phyloP scores from a whole-genome alignment of 2,113 vertebrate genomes.

The Cyanoderma ruficeps region DNA sequence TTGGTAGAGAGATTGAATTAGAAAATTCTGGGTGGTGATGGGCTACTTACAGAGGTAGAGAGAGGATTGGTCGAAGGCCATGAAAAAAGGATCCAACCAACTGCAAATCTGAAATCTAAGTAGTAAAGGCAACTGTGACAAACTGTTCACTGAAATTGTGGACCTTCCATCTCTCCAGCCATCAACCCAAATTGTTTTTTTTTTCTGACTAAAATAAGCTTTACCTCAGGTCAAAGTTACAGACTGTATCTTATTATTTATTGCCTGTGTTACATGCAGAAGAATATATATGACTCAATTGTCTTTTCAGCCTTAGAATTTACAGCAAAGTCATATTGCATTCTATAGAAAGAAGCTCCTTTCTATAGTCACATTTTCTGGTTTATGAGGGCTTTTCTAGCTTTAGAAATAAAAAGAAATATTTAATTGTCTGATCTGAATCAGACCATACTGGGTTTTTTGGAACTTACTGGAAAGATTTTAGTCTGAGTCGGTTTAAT shows the following conservation, averaged over 20 bases:
- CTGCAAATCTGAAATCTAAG: neutral
- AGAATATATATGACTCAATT: neutral
- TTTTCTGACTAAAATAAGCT: neutral
- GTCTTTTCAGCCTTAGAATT: neutral
- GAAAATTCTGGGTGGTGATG: neutral
- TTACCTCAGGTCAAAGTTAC: neutral
- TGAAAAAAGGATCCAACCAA: neutral
- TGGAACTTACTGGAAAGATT: neutral
- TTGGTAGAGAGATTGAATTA: neutral
- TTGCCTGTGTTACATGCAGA: neutral
- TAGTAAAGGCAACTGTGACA: neutral
- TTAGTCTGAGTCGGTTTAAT: neutral
- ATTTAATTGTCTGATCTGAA: neutral
- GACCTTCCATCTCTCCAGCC: neutral
- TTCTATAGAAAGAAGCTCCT: neutral
- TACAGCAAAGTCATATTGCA: neutral
- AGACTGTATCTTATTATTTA: neutral
- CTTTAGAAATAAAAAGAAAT: neutral
- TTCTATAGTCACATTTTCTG: neutral
- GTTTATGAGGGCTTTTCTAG: neutral
- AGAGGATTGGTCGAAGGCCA: neutral
- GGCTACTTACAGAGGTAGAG: neutral
- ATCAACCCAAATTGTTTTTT: neutral
- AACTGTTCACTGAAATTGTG: neutral
- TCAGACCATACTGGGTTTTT: neutral